These are phyloP conservation scores for Drosophila mulleri DNA, from an alignment of 2,888 invertebrate species.

Conservation along the genomic window DNA sequence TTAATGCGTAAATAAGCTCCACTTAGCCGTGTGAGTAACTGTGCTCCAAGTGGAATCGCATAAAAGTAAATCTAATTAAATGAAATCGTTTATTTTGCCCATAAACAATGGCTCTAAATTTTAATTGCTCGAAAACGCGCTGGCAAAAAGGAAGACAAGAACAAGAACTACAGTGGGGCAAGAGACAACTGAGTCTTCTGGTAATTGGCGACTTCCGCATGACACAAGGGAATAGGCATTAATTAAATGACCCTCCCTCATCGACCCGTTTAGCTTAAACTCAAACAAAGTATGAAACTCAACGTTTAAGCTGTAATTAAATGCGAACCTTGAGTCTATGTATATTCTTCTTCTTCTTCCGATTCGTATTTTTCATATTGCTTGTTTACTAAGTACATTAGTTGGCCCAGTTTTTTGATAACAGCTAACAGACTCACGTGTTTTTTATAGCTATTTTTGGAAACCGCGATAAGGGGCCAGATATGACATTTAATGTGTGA, in stretches of 20 bases:
- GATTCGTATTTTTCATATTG: not conserved
- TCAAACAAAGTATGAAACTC: conserved; percentile 37
- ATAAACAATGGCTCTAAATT: conserved; percentile 64
- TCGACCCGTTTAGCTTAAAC: not conserved
- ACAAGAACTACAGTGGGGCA: conserved; percentile 1
- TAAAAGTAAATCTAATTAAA: conserved; percentile 80
- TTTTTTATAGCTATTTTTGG: conserved; percentile 20
- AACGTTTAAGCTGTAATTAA: conserved; percentile 47
- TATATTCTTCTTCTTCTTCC: not conserved
- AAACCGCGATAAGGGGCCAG: conserved; percentile 27
- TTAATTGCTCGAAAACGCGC: conserved; percentile 62
- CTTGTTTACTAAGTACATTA: conserved; percentile 8
- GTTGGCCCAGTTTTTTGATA: conserved; percentile 28
- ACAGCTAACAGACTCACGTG: conserved; percentile 15
- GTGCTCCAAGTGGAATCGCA: conserved; percentile 53
- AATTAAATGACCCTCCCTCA: conserved; percentile 64
- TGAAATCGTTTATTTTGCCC: conserved; percentile 66
- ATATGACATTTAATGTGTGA: conserved; percentile 25
- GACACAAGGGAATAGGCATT: conserved; percentile 42
- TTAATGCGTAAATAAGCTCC: conserved; percentile 63
- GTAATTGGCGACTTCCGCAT: conserved; percentile 70
- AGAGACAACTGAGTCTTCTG: conserved; percentile 30
- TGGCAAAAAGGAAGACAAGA: conserved; percentile 6
- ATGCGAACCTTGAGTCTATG: conserved; percentile 18
- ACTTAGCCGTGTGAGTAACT: conserved; percentile 39